These are phyloP conservation scores for Talpa occidentalis DNA, from an alignment of 2,113 vertebrate species.

Conservation along the genomic window DNA sequence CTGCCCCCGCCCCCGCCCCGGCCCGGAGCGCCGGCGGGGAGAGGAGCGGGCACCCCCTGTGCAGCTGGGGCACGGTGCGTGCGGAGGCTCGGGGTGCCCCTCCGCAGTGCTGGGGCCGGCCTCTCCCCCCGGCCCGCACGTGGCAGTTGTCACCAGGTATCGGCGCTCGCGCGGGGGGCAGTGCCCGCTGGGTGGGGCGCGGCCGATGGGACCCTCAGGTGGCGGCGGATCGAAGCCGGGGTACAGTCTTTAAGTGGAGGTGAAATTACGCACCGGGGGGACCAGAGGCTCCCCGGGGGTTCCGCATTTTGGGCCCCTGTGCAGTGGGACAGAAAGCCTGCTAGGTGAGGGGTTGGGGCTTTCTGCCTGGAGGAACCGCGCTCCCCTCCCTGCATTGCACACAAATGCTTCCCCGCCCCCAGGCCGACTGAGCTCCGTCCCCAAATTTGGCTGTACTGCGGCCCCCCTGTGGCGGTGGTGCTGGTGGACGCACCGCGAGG, in stretches of 20 bases:
- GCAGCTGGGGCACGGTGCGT: background rate
- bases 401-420: slow-evolving; percentile 54
- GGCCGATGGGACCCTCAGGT: slow-evolving; percentile 40
- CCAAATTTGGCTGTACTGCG: slow-evolving; percentile 37
- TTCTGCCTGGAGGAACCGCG: slow-evolving; percentile 22
- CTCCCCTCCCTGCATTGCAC: slow-evolving; percentile 71
- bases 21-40: slow-evolving; percentile 53
- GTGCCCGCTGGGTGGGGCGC: slow-evolving; percentile 59
- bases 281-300: background rate
- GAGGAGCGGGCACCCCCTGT: slow-evolving; percentile 19
- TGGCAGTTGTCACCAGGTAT: slow-evolving; percentile 74
- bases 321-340: slow-evolving; percentile 50
- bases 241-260: background rate
- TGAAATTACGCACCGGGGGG: background rate
- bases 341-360: slow-evolving; percentile 37
- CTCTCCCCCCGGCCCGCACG: slow-evolving; percentile 71
- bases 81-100: slow-evolving; percentile 14
- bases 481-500: background rate
- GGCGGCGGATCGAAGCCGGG: background rate
- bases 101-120: slow-evolving; percentile 58
- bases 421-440: slow-evolving; percentile 43
- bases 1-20: slow-evolving; percentile 70
- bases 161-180: slow-evolving; percentile 22
- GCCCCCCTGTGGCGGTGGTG: slow-evolving; percentile 28
- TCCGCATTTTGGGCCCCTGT: slow-evolving; percentile 51